Evolutionary conservation across 2,888 invertebrate genomes (phyloP), one percentile per base, ranked within the genome.

Genomic region (Pasiphila rectangulata): DNA sequence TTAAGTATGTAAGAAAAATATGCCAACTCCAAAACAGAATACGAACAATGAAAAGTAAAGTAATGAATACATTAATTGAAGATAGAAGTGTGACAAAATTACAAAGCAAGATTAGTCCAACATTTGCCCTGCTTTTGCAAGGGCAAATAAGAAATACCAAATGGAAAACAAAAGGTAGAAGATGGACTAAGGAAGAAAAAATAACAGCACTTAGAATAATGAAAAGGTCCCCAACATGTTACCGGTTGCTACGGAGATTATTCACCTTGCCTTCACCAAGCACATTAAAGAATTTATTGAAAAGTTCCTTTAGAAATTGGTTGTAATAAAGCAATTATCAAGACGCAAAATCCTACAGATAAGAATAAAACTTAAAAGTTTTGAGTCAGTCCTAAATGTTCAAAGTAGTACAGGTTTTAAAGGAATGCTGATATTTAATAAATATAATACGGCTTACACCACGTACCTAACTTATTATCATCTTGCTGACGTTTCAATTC

Each of bases 131-230:
- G 21, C 21, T 21, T 21, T 21, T 21, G 21, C 21, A 21, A 21
- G 21, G 21, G 21, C 21, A 21, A 21, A 21, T 21, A 21, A 21
- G 21, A 21, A 25, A 25, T 25, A 12, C 10, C 10, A 25, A 25
- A 12, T 9, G 25, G 12, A 25, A 25, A 12, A 9, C 10, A 25
- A 9, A 12, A 12, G 25, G 25, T 12, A 25, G 25, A 25, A 25
- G 25, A 25, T 25, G 25, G 25, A 25, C 25, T 25, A 25, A 25
- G 25, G 25, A 25, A 25, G 25, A 25, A 25, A 25, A 25, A 12
- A 25, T 25, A 12, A 25, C 25, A 25, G 12, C 25, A 2, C 25
- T 25, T 25, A 25, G 12, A 25, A 25, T 25, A 25, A 12, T 25
- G 10, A 25, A 25, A 25, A 25, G 25, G 25, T 25, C 25, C 5